phyloP scores from a whole-genome alignment of 2,797 vertebrate species.

The Lepilemur ruficaudatus region DNA sequence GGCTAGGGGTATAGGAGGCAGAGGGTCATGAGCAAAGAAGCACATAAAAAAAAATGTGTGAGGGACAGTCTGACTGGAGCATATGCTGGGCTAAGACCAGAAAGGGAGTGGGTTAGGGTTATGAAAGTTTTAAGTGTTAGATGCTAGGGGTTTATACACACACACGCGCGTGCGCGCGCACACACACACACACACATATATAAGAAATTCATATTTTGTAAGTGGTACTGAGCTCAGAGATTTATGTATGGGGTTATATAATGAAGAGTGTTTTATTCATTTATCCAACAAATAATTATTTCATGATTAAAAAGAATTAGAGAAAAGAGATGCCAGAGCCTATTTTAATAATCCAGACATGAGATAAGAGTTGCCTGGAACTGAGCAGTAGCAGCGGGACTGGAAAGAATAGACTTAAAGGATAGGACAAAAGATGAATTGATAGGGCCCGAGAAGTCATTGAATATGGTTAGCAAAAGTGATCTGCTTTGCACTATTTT shows the following conservation, averaged over 20 bases:
- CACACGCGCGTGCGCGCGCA: too few species aligned
- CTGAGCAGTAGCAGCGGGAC: neutral
- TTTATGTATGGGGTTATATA: neutral
- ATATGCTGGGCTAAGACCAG: neutral
- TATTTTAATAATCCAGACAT: neutral
- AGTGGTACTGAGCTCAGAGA: constrained; percentile 5
- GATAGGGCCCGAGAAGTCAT: neutral
- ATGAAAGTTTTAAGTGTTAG: neutral
- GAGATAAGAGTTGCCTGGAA: neutral
- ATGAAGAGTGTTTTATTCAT: constrained; percentile 51
- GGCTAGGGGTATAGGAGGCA: neutral
- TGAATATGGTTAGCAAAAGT: neutral
- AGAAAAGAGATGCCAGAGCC: constrained; percentile 48
- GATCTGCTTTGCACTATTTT: neutral
- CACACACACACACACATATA: too few species aligned
- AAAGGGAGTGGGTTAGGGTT: neutral
- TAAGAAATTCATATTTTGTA: neutral
- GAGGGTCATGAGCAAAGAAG: neutral
- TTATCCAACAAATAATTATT: constrained; percentile 64
- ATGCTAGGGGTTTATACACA: neutral
- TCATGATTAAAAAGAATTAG: constrained; percentile 65
- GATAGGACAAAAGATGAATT: constrained; percentile 37
- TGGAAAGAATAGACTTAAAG: neutral
- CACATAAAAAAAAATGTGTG: too few species aligned
- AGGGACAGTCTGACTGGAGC: neutral